Percentiles rank a stretch among this genome's conserved stretches.
Evolutionary conservation across 2,113 vertebrate species (phyloP).

Genomic region (Lampris megalopsis): DNA sequence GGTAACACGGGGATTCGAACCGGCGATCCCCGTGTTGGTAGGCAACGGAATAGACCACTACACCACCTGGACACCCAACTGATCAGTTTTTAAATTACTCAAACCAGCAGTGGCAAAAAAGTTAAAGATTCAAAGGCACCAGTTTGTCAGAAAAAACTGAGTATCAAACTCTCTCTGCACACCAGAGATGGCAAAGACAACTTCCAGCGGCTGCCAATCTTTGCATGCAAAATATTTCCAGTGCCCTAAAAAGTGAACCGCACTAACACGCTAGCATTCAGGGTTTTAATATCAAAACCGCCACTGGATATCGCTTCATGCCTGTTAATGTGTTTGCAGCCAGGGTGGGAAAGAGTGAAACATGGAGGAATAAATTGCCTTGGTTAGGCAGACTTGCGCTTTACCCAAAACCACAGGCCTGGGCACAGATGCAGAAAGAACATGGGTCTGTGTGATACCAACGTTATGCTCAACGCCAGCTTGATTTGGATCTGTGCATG

Average conservation of each 20-base stretch:
- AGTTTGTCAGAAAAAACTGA: too few species aligned
- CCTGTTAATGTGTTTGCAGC: conserved; percentile 2
- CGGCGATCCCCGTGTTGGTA: too few species aligned
- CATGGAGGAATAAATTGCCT: conserved; percentile 10
- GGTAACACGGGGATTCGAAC: too few species aligned
- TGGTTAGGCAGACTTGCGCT: conserved; percentile 38
- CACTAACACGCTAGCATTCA: not conserved
- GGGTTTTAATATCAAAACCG: conserved; percentile 17
- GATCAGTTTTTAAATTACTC: not conserved
- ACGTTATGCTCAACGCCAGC: conserved; percentile 4
- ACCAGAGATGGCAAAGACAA: not conserved
- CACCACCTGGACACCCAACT: too few species aligned
- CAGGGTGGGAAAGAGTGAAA: conserved; percentile 36
- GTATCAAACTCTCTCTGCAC: too few species aligned
- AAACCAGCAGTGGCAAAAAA: not conserved
- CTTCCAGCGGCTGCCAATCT: not conserved
- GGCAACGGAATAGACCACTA: too few species aligned
- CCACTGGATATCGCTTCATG: not conserved
- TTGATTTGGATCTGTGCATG: conserved; percentile 12
- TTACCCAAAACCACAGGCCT: conserved; percentile 21
- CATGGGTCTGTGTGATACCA: conserved; percentile 7
- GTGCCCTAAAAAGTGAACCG: not conserved
- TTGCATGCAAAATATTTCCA: not conserved
- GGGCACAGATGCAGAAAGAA: conserved; percentile 27
- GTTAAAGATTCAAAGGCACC: too few species aligned